A percentile compares a stretch with the other conserved stretches of the same genome.
Conservation (phyloP, 2,888 invertebrate genomes). For the Cynaeus angustus region DNA sequence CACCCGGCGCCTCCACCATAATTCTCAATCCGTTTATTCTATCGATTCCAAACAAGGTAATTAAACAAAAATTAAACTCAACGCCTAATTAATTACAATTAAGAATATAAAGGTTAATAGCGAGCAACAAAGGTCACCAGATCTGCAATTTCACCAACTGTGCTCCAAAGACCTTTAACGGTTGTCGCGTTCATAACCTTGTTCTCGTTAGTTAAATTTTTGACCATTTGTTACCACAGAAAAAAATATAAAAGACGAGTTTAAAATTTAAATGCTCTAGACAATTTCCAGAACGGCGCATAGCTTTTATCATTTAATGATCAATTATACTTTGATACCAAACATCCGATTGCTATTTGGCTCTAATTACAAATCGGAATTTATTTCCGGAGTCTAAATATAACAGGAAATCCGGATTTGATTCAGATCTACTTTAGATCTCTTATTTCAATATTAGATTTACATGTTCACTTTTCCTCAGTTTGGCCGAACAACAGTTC, state of each 20-base stretch:
- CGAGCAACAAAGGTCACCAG: conserved; percentile 45
- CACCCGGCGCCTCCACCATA: conserved; percentile 47
- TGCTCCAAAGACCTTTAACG: conserved; percentile 35
- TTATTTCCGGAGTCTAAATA: conserved; percentile 1
- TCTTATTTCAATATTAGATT: neutral
- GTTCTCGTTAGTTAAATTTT: neutral
- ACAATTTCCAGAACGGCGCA: neutral
- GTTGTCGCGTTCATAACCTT: too few species aligned
- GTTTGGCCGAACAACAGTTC: neutral
- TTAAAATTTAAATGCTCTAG: neutral
- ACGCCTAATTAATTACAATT: conserved; percentile 45
- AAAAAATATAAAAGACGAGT: neutral
- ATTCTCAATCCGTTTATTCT: conserved; percentile 17
- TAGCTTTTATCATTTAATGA: neutral
- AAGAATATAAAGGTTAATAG: conserved; percentile 49
- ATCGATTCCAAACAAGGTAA: conserved; percentile 36
- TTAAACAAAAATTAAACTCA: conserved; percentile 45
- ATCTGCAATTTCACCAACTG: conserved; percentile 41
- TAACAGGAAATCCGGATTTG: conserved; percentile 4
- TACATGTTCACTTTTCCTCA: neutral
- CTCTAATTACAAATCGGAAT: conserved; percentile 1
- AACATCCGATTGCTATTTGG: neutral
- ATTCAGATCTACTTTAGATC: neutral
- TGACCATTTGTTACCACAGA: neutral
- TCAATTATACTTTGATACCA: neutral